Evolutionary conservation across 2,888 invertebrate genomes (phyloP), one percentile per base, ranked within the genome.

Genomic region (Sinhomidia bicolor): DNA sequence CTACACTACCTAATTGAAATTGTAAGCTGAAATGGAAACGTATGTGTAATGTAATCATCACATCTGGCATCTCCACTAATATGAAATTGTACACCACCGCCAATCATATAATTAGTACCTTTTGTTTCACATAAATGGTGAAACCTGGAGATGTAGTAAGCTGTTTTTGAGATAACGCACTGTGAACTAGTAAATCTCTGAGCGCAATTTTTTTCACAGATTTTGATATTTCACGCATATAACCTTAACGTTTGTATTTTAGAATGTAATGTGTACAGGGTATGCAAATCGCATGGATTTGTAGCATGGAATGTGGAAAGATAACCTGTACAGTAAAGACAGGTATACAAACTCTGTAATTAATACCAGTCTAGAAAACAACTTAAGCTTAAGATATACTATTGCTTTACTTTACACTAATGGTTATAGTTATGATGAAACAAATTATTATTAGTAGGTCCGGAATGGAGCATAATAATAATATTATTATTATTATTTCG

Each of bases 61-160:
- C 23, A 12, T 60, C 60, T 60, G 57, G 60, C 26, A 12, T 62
- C 62, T 62, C n/a, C n/a, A 29, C 60, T 12, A 60, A 62, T 62
- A 62, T 29, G 62, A 62, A 62, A 26, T 62, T 62, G 14, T 62
- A 29, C 62, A 62, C 62, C 62, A 26, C 5, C 36, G 7, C 7
- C 14, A 62, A 62, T 62, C 62, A 29, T 9, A 29, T 29, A 62
- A 62, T 62, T 62, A 62, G 62, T 62, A 62, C 29, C 29, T 29
- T 10, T 62, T 62, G 29, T 29, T 29, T 20, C 60, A 60, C 9
- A 2, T 23, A n/a, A n/a, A n/a, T n/a, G 29, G 12, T 29, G 5
- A n/a, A 29, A 14, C 14, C 10, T 62, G 29, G 17, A 14, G 26
- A 62, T 62, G 14, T 29, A n/a, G 57, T 57, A 57, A 20, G 20